Conservation (phyloP, 2,113 vertebrate species). For the Anas platyrhynchos region DNA sequence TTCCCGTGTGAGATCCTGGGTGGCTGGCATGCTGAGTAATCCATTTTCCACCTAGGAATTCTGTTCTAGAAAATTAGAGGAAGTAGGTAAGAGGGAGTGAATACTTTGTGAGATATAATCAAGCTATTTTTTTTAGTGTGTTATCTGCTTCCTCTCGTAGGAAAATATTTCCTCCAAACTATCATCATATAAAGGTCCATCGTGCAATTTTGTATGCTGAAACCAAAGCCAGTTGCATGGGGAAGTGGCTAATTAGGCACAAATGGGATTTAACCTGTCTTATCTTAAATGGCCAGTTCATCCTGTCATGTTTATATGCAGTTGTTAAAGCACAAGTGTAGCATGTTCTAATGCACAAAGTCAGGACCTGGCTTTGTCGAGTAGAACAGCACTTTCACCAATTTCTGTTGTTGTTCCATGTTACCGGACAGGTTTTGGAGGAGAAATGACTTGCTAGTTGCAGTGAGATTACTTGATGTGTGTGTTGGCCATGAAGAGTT, state of each 20-base stretch:
- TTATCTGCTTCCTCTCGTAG: conserved; percentile 52
- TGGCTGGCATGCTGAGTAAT: neutral
- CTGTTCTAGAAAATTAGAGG: neutral
- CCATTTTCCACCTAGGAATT: neutral
- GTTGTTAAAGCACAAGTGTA: neutral
- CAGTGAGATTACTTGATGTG: neutral
- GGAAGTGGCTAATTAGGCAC: conserved; percentile 50
- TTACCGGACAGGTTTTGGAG: neutral
- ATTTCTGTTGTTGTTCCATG: neutral
- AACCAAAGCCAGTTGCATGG: neutral
- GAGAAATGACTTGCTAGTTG: neutral
- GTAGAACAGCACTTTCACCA: neutral
- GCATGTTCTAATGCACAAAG: neutral
- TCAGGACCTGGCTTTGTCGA: neutral
- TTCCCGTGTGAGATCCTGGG: neutral
- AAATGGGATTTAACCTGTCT: conserved; percentile 41
- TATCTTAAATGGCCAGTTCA: conserved; percentile 45
- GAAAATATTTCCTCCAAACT: conserved; percentile 45
- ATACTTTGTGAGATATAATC: conserved; percentile 33
- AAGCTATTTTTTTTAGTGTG: neutral
- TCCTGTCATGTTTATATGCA: neutral
- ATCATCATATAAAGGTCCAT: neutral
- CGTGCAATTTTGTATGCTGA: neutral
- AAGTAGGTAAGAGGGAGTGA: conserved; percentile 15
- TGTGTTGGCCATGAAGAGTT: neutral